Conservation (phyloP, 2,888 invertebrate genomes). For the Ennomos quercinarius region DNA sequence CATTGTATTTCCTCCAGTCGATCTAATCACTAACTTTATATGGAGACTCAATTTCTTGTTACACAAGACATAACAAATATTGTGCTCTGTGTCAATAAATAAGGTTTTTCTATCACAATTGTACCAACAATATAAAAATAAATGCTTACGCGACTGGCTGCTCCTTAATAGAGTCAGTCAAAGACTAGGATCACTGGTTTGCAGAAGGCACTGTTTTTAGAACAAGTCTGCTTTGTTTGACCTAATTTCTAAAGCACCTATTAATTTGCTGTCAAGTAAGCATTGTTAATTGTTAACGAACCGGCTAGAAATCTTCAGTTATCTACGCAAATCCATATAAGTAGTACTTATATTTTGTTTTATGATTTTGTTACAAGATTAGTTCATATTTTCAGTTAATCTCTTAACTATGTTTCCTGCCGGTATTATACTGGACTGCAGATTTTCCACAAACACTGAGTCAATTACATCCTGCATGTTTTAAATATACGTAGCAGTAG, state of each 20-base stretch:
- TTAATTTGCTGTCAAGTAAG: conserved; percentile 8
- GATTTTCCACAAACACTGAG: conserved; percentile 4
- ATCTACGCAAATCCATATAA: no score
- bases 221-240: conserved; percentile 21
- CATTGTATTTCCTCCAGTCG: conserved; percentile 45
- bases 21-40: conserved; percentile 45
- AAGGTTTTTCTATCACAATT: conserved; percentile 64
- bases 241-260: conserved; percentile 21
- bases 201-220: conserved; percentile 74
- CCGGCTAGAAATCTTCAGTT: no score
- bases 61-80: conserved; percentile 59
- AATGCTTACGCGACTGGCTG: conserved; percentile 81
- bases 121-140: conserved; percentile 81
- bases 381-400: no score
- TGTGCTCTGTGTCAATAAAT: conserved; percentile 64
- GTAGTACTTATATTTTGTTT: no score
- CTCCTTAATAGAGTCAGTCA: conserved; percentile 56
- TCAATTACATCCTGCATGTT: conserved; percentile 4
- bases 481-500: conserved; percentile 56
- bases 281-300: conserved; percentile 5
- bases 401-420: no score
- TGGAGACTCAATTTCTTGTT: conserved; percentile 56
- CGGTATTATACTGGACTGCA: conserved; percentile 8
- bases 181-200: conserved; percentile 82
- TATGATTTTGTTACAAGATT: no score